Percentiles rank a stretch among this genome's conserved stretches.
phyloP scores from a whole-genome alignment of 2,113 vertebrate species.

The Plecotus auritus region DNA sequence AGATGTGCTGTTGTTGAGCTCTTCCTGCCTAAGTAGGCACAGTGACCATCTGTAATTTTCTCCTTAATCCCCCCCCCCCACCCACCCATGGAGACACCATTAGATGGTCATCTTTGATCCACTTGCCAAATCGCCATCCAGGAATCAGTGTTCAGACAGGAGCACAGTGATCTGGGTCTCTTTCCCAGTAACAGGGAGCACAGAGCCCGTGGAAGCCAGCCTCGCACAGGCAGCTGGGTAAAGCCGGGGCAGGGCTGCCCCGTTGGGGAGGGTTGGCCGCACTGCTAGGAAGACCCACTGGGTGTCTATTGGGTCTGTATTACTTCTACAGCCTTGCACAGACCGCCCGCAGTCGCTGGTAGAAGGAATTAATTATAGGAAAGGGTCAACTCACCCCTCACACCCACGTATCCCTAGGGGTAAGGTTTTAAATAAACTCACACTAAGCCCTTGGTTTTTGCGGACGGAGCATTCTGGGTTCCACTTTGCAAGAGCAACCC shows the following conservation, averaged over 20 bases:
- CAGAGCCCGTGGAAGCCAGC: background rate
- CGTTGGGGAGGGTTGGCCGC: background rate
- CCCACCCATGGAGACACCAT: rapidly evolving
- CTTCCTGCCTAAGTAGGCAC: background rate
- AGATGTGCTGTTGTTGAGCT: background rate
- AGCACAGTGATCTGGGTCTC: background rate
- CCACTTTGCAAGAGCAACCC: background rate
- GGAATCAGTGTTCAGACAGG: background rate
- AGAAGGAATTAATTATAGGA: background rate
- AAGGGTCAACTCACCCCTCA: background rate
- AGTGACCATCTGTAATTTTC: background rate
- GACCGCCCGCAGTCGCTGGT: background rate
- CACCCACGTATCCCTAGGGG: background rate
- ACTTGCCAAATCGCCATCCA: background rate
- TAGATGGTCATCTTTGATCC: background rate
- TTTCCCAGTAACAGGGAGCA: background rate
- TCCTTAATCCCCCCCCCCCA: background rate
- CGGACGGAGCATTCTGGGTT: background rate
- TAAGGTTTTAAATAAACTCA: background rate
- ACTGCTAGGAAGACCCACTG: rapidly evolving
- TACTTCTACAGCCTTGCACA: background rate
- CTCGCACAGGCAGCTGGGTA: background rate
- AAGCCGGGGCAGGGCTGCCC: background rate
- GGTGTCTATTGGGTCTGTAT: background rate
- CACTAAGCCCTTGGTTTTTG: background rate